Evolutionary conservation across 2,888 invertebrate genomes (phyloP), one percentile per base, ranked within the genome.

Genomic region (Agrochola lychnidis): DNA sequence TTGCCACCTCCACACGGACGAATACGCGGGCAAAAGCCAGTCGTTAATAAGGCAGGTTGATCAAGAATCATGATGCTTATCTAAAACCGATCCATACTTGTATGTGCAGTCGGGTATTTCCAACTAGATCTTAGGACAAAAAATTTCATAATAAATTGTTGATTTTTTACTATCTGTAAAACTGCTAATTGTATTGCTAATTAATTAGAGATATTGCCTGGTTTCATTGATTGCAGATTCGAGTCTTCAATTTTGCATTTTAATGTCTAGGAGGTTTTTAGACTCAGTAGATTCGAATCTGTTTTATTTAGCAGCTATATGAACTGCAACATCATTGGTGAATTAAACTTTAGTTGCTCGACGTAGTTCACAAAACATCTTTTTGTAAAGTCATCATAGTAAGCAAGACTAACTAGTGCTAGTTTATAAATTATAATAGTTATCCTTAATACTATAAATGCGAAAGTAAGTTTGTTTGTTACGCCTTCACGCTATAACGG

Each of bases 1-100:
- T 14, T 67, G 0, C 30, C 2, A 22, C 48, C 2, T 22, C 14
- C 5, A n/a, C 5, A 7, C 22, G 14, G 16, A 5, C 53, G 2
- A 19, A 73, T 1, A 7, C 42, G 19, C 19, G 7, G 25, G n/a
- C 5, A n/a, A 36, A 7, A 45, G 4, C 5, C 36, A n/a, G n/a
- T 56, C 30, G 5, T n/a, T 51, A 45, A 30, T 42, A 51, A 48
- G 10, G 40, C 3, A 22, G 59, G 14, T 68, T 71, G 51, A 62
- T 72, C 63, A 77, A 82, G 72, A 84, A 69, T 57, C 51, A 9
- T 51, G 80, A 80, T 77, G 45, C 45, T 69, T 71, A 72, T 83
- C 70, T 62, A 42, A 42, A 76, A 48, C n/a, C 22, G 2, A 67
- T 51, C 42, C 16, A 79, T 69, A 66, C 73, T 71, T 63, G 48